These are phyloP conservation scores for Labeo rohita DNA, from an alignment of 2,113 vertebrate species.

Conservation along the genomic window DNA sequence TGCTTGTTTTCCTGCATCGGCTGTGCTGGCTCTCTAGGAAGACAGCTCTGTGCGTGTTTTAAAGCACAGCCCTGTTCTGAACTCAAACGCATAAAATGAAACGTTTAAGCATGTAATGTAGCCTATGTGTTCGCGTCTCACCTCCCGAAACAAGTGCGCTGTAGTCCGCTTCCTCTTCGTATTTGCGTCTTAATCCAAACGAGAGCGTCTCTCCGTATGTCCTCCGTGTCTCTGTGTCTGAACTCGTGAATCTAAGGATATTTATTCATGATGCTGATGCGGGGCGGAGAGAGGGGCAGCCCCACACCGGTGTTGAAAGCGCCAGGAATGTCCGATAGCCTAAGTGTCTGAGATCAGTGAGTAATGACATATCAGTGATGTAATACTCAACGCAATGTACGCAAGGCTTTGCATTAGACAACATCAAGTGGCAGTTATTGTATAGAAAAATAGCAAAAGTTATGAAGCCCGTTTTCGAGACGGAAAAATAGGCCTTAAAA, in stretches of 20 bases:
- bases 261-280: not conserved
- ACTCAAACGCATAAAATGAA: not conserved
- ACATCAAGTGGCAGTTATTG: not conserved
- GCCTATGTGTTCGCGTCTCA: not conserved
- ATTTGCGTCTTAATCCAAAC: constrained; percentile 14
- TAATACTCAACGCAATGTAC: not conserved
- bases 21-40: not conserved
- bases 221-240: not conserved
- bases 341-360: not conserved
- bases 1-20: not conserved
- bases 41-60: not conserved
- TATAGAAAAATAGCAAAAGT: not conserved
- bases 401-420: not conserved
- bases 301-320: not conserved
- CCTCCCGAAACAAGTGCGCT: constrained; percentile 7
- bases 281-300: not conserved
- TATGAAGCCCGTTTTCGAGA: too few relatives aligned
- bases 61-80: not conserved
- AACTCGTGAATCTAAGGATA: not conserved
- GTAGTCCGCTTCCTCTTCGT: not conserved
- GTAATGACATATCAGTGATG: constrained; percentile 13
- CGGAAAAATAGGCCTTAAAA: too few relatives aligned
- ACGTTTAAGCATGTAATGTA: not conserved
- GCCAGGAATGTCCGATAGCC: not conserved
- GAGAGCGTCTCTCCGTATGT: not conserved